A percentile compares a stretch with the other conserved stretches of the same genome.
phyloP scores from a whole-genome alignment of 2,113 vertebrate species.

The Muscicapa adusta region DNA sequence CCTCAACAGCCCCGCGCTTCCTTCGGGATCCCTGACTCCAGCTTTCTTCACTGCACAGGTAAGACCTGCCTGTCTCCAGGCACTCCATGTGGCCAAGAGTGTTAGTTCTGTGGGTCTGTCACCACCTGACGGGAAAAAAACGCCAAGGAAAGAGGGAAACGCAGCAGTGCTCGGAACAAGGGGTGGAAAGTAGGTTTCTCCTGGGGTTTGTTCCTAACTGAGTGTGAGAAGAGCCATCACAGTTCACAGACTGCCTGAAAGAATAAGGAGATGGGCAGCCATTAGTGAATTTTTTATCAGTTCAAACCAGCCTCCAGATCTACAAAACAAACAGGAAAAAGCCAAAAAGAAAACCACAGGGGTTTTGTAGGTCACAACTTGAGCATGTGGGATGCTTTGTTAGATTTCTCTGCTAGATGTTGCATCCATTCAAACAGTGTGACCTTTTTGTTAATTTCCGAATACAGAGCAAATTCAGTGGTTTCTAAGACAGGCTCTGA shows the following conservation, averaged over 20 bases:
- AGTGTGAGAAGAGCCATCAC: background rate
- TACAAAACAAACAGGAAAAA: background rate
- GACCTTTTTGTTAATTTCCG: background rate
- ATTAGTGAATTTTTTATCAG: background rate
- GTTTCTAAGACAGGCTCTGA: background rate
- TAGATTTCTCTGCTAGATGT: background rate
- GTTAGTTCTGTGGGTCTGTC: background rate
- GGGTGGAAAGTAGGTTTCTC: background rate
- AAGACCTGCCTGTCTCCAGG: slow-evolving; percentile 17
- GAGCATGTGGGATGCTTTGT: background rate
- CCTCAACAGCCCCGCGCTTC: slow-evolving; percentile 92
- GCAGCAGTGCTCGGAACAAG: background rate
- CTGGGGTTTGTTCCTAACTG: background rate
- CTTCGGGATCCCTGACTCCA: slow-evolving; percentile 91
- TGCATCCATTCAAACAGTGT: background rate
- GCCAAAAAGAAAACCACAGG: background rate
- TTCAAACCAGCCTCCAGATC: background rate
- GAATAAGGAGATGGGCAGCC: background rate
- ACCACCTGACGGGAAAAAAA: background rate
- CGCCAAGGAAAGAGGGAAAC: background rate
- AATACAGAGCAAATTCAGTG: background rate
- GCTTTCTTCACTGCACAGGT: slow-evolving; percentile 97
- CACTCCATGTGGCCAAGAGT: background rate
- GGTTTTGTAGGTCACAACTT: background rate
- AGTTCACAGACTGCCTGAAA: background rate